Conservation (phyloP, 1,140 invertebrate species). For the Stegodyphus mimosarum region DNA sequence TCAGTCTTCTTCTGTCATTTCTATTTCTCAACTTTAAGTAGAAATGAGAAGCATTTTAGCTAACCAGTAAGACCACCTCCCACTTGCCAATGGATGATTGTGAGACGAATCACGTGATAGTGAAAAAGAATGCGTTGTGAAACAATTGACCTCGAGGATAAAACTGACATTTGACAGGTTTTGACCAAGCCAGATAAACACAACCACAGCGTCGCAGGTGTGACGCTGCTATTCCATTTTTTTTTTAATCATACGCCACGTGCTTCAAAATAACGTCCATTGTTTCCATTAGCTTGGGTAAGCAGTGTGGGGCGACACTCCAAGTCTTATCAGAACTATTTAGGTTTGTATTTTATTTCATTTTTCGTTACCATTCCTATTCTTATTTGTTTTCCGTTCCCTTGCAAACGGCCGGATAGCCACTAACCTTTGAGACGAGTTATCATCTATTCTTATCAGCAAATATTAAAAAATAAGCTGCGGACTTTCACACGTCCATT, state of each 20-base stretch:
- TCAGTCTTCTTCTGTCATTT: too few relatives aligned
- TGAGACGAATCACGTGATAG: too few relatives aligned
- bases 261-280: constrained; percentile 44
- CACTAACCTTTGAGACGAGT: constrained; percentile 50
- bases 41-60: too few relatives aligned
- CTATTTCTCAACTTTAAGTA: too few relatives aligned
- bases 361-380: background rate
- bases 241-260: constrained; percentile 15
- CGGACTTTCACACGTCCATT: constrained; percentile 53
- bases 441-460: constrained; percentile 23
- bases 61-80: too few relatives aligned
- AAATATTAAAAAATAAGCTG: constrained; percentile 16
- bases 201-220: too few relatives aligned
- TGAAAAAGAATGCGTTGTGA: too few relatives aligned
- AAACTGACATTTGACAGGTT: background rate
- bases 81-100: too few relatives aligned
- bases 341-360: background rate
- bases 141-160: too few relatives aligned
- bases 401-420: constrained; percentile 43
- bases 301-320: constrained; percentile 34
- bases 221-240: background rate
- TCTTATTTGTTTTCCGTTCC: constrained; percentile 33
- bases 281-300: constrained; percentile 34
- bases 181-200: background rate
- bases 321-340: constrained; percentile 22